Evolutionary conservation across 2,113 vertebrate genomes (phyloP).

Genomic region (Sinocyclocheilus rhinocerous): DNA sequence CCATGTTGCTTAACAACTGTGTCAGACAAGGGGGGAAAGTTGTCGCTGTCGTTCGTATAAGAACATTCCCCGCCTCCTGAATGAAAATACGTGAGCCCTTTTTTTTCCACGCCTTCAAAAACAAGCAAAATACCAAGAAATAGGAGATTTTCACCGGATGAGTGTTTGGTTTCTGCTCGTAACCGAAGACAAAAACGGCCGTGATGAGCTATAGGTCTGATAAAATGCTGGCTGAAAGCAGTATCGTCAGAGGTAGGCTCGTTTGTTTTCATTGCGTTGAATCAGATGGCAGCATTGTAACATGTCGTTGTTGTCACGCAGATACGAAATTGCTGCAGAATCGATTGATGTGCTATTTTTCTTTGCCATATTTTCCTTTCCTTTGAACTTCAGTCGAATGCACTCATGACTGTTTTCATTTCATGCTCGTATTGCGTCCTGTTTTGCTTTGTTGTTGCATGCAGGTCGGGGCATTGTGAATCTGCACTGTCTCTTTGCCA

Average conservation of each 20-base stretch:
- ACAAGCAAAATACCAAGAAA: conserved; percentile 33
- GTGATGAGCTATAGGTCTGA: neutral
- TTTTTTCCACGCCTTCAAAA: conserved; percentile 43
- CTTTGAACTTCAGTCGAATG: neutral
- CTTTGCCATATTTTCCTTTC: neutral
- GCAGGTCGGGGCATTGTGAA: neutral
- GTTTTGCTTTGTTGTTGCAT: neutral
- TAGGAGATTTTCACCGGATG: neutral
- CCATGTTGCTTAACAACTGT: conserved; percentile 37
- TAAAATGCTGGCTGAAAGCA: conserved; percentile 1
- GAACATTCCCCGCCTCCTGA: conserved; percentile 14
- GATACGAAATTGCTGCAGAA: conserved; percentile 29
- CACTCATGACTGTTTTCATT: neutral
- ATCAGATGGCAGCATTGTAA: neutral
- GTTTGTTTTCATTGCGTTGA: neutral
- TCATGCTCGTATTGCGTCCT: neutral
- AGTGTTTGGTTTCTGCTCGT: neutral
- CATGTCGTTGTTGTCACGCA: neutral
- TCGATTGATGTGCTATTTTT: neutral
- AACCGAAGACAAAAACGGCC: neutral
- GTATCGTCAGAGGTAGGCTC: conserved; percentile 9
- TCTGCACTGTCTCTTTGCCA: neutral
- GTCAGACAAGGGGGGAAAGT: conserved; percentile 24
- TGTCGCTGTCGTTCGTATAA: neutral
- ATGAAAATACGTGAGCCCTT: neutral